A percentile compares a stretch with the other conserved stretches of the same genome.
phyloP scores from a whole-genome alignment of 2,888 invertebrate species.

The Brassicogethes aeneus region DNA sequence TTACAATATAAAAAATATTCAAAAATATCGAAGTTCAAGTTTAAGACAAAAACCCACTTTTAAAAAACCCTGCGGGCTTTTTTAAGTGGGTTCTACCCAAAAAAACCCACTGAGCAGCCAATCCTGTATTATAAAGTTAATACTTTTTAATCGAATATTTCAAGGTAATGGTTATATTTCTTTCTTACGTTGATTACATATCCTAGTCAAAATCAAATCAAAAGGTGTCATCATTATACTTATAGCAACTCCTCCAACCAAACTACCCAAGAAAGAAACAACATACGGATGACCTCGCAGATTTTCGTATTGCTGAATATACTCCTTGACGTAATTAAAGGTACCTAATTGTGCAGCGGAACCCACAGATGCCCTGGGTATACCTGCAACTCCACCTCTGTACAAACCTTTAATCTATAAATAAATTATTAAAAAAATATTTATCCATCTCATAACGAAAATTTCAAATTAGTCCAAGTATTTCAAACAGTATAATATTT shows the following conservation, averaged over 20 bases:
- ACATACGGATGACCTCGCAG: conserved; percentile 43
- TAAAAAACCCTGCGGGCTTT: too few relatives aligned
- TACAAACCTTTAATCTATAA: conserved; percentile 54
- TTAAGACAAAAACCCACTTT: too few relatives aligned
- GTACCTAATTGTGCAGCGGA: conserved; percentile 73
- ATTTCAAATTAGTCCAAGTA: too few relatives aligned
- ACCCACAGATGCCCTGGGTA: conserved; percentile 69
- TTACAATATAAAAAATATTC: too few relatives aligned
- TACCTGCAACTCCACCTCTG: conserved; percentile 64
- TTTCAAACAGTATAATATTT: too few relatives aligned
- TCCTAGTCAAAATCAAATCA: conserved; percentile 76
- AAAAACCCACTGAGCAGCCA: too few relatives aligned
- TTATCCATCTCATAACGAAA: not conserved
- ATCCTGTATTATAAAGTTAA: too few relatives aligned
- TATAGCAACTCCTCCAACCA: conserved; percentile 68
- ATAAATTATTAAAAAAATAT: conserved; percentile 1
- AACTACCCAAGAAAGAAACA: conserved; percentile 58
- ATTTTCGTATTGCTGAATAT: conserved; percentile 32
- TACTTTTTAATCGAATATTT: too few relatives aligned
- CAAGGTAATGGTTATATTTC: too few relatives aligned
- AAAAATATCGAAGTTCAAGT: too few relatives aligned
- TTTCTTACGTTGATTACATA: conserved; percentile 75
- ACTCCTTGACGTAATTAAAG: conserved; percentile 57
- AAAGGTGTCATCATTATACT: conserved; percentile 76
- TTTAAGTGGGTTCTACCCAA: too few relatives aligned